Percentiles rank a stretch among this genome's conserved stretches.
Evolutionary conservation across 2,888 invertebrate species (phyloP).

Genomic region (Laspeyria flexula): DNA sequence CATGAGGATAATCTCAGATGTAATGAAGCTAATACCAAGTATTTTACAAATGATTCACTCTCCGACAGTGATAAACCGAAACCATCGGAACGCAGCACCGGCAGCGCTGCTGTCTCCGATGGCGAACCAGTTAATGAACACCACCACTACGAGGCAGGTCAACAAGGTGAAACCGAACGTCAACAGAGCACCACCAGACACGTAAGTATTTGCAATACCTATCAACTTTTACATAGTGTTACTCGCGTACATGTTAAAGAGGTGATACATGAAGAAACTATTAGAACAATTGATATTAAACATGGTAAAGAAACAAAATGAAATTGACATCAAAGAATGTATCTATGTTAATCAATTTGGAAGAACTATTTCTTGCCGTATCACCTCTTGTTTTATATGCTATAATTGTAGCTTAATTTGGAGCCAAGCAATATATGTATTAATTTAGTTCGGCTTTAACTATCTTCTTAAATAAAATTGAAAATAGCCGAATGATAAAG

Average conservation of each 20-base stretch:
- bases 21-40: neutral
- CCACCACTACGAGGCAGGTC: constrained; percentile 92
- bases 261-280: constrained; percentile 28
- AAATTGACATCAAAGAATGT: neutral
- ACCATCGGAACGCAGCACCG: constrained; percentile 90
- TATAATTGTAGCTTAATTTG: constrained; percentile 46
- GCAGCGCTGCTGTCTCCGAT: constrained; percentile 88
- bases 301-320: neutral
- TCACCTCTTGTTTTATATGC: constrained; percentile 34
- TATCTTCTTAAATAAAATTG: constrained; percentile 1
- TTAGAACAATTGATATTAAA: neutral
- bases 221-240: constrained; percentile 5
- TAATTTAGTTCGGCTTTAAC: constrained; percentile 29
- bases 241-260: constrained; percentile 27
- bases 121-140: constrained; percentile 90
- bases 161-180: constrained; percentile 96
- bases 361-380: neutral
- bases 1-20: no score
- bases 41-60: neutral
- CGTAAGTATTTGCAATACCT: constrained; percentile 74
- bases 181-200: constrained; percentile 91
- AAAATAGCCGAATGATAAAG: constrained; percentile 20
- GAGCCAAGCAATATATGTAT: constrained; percentile 38
- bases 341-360: neutral
- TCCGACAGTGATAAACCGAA: constrained; percentile 91